Conservation (phyloP, 1,140 invertebrate species). For the Doryteuthis pealeii region DNA sequence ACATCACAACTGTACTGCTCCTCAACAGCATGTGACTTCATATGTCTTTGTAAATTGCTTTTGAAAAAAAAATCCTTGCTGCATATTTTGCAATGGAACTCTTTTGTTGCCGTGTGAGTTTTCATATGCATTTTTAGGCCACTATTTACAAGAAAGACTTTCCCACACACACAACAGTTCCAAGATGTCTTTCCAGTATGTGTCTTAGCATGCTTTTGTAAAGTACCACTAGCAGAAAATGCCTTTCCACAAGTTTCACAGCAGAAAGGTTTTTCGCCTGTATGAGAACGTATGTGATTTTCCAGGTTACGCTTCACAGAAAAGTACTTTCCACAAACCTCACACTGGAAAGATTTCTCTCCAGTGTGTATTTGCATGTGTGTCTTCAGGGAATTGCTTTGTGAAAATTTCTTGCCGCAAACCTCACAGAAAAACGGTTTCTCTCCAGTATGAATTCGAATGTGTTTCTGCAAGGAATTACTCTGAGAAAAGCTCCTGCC, state of each 20-base stretch:
- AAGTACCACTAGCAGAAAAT: neutral
- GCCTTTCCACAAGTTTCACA: constrained; percentile 10
- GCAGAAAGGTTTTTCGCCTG: constrained; percentile 12
- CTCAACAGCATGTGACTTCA: neutral
- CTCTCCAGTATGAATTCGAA: too few relatives aligned
- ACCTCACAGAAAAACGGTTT: too few relatives aligned
- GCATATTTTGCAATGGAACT: neutral
- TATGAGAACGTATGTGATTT: constrained; percentile 10
- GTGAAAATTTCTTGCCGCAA: too few relatives aligned
- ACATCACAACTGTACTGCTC: neutral
- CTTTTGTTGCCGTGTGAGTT: neutral
- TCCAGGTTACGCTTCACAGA: neutral
- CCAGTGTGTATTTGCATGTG: too few relatives aligned
- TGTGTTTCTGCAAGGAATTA: neutral
- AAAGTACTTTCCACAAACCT: constrained; percentile 15
- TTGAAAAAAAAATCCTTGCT: neutral
- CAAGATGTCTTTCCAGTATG: constrained; percentile 12
- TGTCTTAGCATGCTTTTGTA: neutral
- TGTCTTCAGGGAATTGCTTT: too few relatives aligned
- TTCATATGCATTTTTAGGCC: neutral
- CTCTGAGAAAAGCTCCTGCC: neutral
- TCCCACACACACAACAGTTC: constrained; percentile 6
- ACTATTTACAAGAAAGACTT: neutral
- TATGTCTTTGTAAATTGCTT: neutral
- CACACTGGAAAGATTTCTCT: constrained; percentile 2